Evolutionary conservation across 2,888 invertebrate species (phyloP).

Genomic region (Lithosia quadra): DNA sequence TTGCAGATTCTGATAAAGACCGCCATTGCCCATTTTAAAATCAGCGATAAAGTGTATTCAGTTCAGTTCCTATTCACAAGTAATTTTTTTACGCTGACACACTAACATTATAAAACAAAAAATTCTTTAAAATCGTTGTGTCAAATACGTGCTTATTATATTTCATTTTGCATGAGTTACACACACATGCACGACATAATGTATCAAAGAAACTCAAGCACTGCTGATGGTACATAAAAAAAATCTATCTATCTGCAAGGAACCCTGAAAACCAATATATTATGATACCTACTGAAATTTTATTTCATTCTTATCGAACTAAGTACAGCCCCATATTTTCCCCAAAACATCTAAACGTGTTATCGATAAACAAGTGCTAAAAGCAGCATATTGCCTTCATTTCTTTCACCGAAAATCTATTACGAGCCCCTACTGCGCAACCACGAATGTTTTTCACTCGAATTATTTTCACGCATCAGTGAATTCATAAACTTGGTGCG

Average conservation of each 20-base stretch:
- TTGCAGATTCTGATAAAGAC: too few relatives aligned
- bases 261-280: not conserved
- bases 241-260: not conserved
- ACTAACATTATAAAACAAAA: too few relatives aligned
- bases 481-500: constrained; percentile 22
- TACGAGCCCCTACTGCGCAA: constrained; percentile 20
- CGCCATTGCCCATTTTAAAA: too few relatives aligned
- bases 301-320: constrained; percentile 2
- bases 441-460: constrained; percentile 26
- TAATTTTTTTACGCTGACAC: too few relatives aligned
- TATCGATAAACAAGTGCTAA: constrained; percentile 21
- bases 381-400: constrained; percentile 13
- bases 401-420: constrained; percentile 25
- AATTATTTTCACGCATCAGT: constrained; percentile 33
- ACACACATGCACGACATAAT: too few relatives aligned
- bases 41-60: too few relatives aligned
- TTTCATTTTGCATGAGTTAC: too few relatives aligned
- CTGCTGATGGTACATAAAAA: too few relatives aligned
- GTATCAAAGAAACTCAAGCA: too few relatives aligned
- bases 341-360: constrained; percentile 2
- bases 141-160: too few relatives aligned
- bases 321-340: not conserved
- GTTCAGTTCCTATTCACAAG: too few relatives aligned
- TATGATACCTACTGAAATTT: constrained; percentile 5
- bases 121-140: too few relatives aligned